These are phyloP conservation scores for Chrysotoxum bicinctum DNA, from an alignment of 2,888 invertebrate species.

Conservation along the genomic window DNA sequence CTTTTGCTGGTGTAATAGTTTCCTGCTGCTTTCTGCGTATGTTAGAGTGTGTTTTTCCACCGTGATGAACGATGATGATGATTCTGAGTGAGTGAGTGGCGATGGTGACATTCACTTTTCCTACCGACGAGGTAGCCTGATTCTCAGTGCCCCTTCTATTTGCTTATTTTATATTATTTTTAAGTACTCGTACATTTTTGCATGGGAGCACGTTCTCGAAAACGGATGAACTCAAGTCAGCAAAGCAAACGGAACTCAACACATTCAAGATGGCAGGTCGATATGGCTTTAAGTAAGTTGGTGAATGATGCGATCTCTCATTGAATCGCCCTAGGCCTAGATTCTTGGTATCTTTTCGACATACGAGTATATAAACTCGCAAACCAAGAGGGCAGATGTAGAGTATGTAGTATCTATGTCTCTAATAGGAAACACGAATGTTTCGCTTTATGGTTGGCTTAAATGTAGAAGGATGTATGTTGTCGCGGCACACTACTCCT, in stretches of 20 bases:
- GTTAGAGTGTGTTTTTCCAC: slow-evolving; percentile 5
- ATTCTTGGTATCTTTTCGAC: slow-evolving; percentile 34
- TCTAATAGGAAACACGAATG: slow-evolving; percentile 40
- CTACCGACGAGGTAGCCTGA: background rate
- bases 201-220: slow-evolving; percentile 52
- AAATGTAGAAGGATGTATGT: slow-evolving; percentile 34
- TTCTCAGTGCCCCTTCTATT: background rate
- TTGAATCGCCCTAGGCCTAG: slow-evolving; percentile 26
- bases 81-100: slow-evolving; percentile 54
- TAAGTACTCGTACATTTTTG: slow-evolving; percentile 27
- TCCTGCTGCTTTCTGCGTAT: background rate
- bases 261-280: slow-evolving; percentile 45
- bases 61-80: slow-evolving; percentile 44
- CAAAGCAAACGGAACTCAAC: slow-evolving; percentile 21
- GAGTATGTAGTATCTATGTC: background rate
- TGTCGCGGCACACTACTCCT: slow-evolving; percentile 41
- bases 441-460: background rate
- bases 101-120: slow-evolving; percentile 69
- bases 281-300: slow-evolving; percentile 1
- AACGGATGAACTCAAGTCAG: slow-evolving; percentile 41
- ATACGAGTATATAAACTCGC: background rate
- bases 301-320: slow-evolving; percentile 21
- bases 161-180: slow-evolving; percentile 37
- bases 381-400: background rate
- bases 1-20: background rate